phyloP scores from a whole-genome alignment of 1,140 invertebrate species.

The Drosophila orena region DNA sequence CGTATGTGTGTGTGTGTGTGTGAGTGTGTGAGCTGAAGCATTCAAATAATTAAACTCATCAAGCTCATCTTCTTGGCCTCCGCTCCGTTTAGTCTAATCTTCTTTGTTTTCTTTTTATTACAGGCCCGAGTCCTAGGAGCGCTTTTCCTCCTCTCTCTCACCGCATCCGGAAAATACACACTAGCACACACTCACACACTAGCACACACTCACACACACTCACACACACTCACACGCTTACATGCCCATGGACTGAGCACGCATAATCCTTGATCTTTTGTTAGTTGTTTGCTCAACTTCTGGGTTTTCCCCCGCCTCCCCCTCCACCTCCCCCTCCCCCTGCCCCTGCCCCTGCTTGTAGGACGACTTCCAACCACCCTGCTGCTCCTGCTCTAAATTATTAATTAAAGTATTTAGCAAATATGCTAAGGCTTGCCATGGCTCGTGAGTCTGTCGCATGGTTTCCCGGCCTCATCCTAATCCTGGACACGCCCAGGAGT shows the following conservation, averaged over 20 bases:
- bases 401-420: constrained; percentile 83
- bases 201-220: background rate
- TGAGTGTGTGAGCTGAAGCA: constrained; percentile 66
- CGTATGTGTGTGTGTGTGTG: constrained; percentile 3
- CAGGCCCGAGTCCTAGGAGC: constrained; percentile 48
- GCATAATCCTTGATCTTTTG: constrained; percentile 82
- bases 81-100: constrained; percentile 68
- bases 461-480: background rate
- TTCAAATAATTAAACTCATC: constrained; percentile 83
- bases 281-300: constrained; percentile 79
- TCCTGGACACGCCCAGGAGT: constrained; percentile 54
- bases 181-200: constrained; percentile 1
- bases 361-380: constrained; percentile 9
- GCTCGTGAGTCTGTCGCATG: constrained; percentile 36
- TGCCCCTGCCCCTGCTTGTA: constrained; percentile 16
- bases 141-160: constrained; percentile 11
- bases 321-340: background rate
- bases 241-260: constrained; percentile 46
- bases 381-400: constrained; percentile 62
- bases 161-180: constrained; percentile 35
- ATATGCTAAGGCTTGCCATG: constrained; percentile 75
- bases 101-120: constrained; percentile 75
- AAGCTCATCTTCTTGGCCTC: constrained; percentile 51
- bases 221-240: constrained; percentile 12
- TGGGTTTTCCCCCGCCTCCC: constrained; percentile 2